Evolutionary conservation across 2,797 vertebrate genomes (phyloP).

Genomic region (Thunnus albacares): DNA sequence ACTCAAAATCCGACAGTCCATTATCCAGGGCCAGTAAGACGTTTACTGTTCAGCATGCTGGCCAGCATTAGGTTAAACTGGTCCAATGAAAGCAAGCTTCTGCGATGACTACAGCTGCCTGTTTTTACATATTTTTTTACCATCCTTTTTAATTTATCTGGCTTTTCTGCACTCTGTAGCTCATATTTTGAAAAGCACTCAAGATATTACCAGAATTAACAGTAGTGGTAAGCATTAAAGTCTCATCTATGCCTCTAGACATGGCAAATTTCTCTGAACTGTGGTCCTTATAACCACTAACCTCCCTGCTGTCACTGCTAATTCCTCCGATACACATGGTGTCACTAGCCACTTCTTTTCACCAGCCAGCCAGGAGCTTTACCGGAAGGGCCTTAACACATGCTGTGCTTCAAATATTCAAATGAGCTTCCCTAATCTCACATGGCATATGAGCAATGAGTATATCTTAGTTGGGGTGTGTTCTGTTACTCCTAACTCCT

Average conservation of each 20-base stretch:
- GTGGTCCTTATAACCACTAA: not conserved
- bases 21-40: not conserved
- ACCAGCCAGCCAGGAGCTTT: not conserved
- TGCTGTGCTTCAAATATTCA: not conserved
- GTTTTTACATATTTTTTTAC: not conserved
- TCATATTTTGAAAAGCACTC: not conserved
- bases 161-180: not conserved
- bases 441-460: not conserved
- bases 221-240: not conserved
- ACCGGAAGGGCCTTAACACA: not conserved
- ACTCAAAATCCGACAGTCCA: not conserved
- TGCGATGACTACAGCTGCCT: not conserved
- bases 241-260: not conserved
- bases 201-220: not conserved
- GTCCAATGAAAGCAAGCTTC: not conserved
- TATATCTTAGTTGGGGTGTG: not conserved
- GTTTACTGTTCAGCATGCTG: not conserved
- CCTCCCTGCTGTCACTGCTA: not conserved
- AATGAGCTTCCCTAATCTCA: not conserved
- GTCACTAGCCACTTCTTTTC: not conserved
- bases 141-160: too few relatives aligned
- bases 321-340: conserved; percentile 1
- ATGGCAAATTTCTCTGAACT: not conserved
- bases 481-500: not conserved
- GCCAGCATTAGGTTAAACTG: not conserved